Percentiles rank a stretch among this genome's conserved stretches.
Conservation (phyloP, 2,797 vertebrate genomes). For the Petrocephalus schoutedeni region DNA sequence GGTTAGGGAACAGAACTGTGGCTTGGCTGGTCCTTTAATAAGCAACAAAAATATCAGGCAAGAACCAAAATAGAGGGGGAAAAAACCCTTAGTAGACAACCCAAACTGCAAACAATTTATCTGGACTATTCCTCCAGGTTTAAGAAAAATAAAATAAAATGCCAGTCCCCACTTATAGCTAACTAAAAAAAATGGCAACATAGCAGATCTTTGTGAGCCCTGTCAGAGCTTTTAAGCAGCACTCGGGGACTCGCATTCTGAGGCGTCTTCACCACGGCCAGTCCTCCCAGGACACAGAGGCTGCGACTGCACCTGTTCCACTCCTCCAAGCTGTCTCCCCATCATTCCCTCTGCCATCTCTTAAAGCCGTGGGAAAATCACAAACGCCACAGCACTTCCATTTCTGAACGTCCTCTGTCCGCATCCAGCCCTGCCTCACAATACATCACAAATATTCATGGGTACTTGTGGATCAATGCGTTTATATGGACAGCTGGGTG, state of each 20-base stretch:
- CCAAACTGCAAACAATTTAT: not conserved
- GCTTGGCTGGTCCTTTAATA: not conserved
- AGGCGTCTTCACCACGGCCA: not conserved
- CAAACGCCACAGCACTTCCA: not conserved
- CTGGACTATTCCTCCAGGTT: not conserved
- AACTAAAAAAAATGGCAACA: not conserved
- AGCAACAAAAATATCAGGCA: constrained; percentile 1
- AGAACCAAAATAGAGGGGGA: not conserved
- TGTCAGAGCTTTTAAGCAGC: not conserved
- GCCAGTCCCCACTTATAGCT: not conserved
- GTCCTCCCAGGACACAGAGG: not conserved
- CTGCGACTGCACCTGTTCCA: not conserved
- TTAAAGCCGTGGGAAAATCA: not conserved
- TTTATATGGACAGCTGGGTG: not conserved
- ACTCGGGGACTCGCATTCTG: not conserved
- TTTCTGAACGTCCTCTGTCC: not conserved
- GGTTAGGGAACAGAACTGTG: not conserved
- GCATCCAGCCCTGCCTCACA: not conserved
- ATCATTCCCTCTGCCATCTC: not conserved
- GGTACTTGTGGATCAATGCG: not conserved
- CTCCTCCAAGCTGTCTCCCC: not conserved
- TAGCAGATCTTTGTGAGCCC: not conserved
- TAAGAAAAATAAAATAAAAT: not conserved
- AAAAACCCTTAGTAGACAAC: not conserved
- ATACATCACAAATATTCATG: not conserved